Percentiles rank a stretch among this genome's conserved stretches.
These are phyloP conservation scores for Lepeophtheirus salmonis DNA, from an alignment of 1,140 invertebrate species.

Conservation along the genomic window DNA sequence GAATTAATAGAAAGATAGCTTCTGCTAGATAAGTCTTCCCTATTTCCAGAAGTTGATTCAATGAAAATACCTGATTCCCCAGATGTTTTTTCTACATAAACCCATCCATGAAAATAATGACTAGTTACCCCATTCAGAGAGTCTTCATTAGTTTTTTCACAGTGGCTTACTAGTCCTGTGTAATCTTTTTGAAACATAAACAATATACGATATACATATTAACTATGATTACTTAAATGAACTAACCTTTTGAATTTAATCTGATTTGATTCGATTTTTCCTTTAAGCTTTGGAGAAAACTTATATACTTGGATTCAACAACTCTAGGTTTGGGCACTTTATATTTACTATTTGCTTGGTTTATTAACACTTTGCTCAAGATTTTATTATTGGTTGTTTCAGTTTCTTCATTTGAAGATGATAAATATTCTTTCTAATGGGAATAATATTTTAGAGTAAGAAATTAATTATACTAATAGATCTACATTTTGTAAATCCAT, in stretches of 20 bases:
- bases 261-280: not conserved
- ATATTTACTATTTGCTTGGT: no score
- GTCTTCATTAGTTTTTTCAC: not conserved
- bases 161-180: not conserved
- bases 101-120: conserved; percentile 5
- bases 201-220: not conserved
- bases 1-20: not conserved
- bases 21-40: not conserved
- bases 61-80: conserved; percentile 6
- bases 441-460: not conserved
- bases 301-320: not conserved
- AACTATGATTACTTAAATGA: not conserved
- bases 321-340: not conserved
- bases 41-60: conserved; percentile 3
- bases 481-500: conserved; percentile 2
- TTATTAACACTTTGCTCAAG: no score
- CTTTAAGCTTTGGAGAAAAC: not conserved
- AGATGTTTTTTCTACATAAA: conserved; percentile 6
- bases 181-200: not conserved
- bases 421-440: not conserved
- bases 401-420: not conserved
- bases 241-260: not conserved
- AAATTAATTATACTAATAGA: not conserved
- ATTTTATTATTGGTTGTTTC: not conserved
- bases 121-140: not conserved